Percentiles rank a stretch among this genome's conserved stretches.
These are phyloP conservation scores for Trinorchestia longiramus DNA, from an alignment of 1,140 invertebrate genomes.

Conservation along the genomic window DNA sequence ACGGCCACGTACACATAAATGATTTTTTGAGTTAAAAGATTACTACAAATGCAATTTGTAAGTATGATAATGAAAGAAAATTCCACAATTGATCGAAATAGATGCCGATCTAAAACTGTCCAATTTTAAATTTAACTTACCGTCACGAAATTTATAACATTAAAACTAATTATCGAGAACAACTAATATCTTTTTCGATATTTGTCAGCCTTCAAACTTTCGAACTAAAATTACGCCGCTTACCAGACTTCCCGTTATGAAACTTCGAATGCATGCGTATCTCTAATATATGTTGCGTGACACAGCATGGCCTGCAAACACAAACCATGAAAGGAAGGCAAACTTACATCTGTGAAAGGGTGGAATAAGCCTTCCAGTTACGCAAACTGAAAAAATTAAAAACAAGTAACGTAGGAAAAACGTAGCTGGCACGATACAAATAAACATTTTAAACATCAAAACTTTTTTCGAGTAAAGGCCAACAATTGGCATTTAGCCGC, in stretches of 20 bases:
- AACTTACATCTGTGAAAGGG: not conserved
- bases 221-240: not conserved
- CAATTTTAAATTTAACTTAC: not conserved
- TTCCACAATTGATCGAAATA: not conserved
- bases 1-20: not conserved
- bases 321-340: not conserved
- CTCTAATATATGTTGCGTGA: not conserved
- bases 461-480: not conserved
- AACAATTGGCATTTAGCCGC: not conserved
- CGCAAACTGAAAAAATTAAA: not conserved
- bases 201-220: not conserved
- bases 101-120: not conserved
- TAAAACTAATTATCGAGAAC: not conserved
- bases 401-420: not conserved
- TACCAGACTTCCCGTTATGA: not conserved
- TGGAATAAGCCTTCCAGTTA: not conserved
- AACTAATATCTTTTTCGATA: not conserved
- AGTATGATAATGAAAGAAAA: not conserved
- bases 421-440: not conserved
- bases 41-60: not conserved
- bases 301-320: too few relatives aligned
- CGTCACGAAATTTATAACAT: not conserved
- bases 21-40: not conserved
- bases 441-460: not conserved
- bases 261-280: not conserved